These are phyloP conservation scores for Pomacea maculata DNA, from an alignment of 1,140 invertebrate species.

Conservation along the genomic window DNA sequence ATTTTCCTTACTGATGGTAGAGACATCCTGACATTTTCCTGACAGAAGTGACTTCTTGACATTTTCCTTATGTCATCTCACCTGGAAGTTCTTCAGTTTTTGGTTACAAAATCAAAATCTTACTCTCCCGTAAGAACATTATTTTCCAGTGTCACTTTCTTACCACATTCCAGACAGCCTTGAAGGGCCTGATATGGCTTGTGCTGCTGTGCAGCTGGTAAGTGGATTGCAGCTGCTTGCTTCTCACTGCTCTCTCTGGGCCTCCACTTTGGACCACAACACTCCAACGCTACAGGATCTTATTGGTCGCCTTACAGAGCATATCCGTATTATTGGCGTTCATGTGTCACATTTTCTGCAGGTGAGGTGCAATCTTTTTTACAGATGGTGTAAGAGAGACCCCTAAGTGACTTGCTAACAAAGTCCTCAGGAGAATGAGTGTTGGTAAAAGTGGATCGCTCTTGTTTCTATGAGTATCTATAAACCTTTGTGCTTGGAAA, in stretches of 20 bases:
- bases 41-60: no score
- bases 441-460: neutral
- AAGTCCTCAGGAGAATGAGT: neutral
- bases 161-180: no score
- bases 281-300: slow-evolving; percentile 48
- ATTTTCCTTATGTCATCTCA: no score
- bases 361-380: slow-evolving; percentile 29
- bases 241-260: slow-evolving; percentile 46
- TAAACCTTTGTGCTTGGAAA: no score
- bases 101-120: no score
- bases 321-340: slow-evolving; percentile 44
- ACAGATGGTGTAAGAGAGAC: neutral
- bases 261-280: slow-evolving; percentile 40
- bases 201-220: slow-evolving; percentile 41
- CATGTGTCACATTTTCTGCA: slow-evolving; percentile 54
- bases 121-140: no score
- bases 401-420: neutral
- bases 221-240: slow-evolving; percentile 42
- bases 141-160: no score
- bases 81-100: no score
- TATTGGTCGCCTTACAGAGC: slow-evolving; percentile 37
- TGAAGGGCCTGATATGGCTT: neutral
- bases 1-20: no score
- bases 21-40: no score
- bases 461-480: neutral